Evolutionary conservation across 2,888 invertebrate genomes (phyloP), one percentile per base, ranked within the genome.

Genomic region (Gastracanthus pulcherrimus): DNA sequence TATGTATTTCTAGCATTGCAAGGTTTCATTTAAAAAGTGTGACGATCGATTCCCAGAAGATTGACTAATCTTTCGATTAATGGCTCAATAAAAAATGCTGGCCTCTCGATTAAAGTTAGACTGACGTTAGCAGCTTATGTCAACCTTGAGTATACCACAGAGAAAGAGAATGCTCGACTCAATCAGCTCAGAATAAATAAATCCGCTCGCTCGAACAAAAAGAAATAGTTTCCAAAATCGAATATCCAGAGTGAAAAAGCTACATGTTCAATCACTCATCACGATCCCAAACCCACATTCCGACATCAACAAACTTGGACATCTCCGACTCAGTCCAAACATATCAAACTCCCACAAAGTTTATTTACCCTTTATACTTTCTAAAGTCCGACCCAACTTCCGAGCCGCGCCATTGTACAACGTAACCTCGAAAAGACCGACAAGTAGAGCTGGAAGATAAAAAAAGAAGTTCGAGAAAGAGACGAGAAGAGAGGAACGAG

Each of bases 331-430:
- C n/a, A n/a, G n/a, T n/a, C n/a, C n/a, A n/a, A n/a, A n/a, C n/a
- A n/a, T n/a, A n/a, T n/a, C n/a, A 36, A 16, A 6, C 69, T 3
- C 38, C 26, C 71, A 19, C 58, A 9, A 13, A 11, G 58, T 60
- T 60, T 74, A 62, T 74, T 74, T 48, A 74, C 62, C 60, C 62
- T 60, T 19, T 45, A 4, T n/a, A 72, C 71, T 72, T 72, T 72
- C 58, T 60, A n/a, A n/a, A n/a, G n/a, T n/a, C n/a, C n/a, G n/a
- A n/a, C n/a, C 13, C 4, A 29, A n/a, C 38, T 36, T 2, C 70
- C 34, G 19, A 23, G 29, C n/a, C 31, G 23, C 1, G n/a, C n/a
- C n/a, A n/a, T 36, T 34, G 34, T 16, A 48, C 34, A 48, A 51
- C 5, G n/a, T 6, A 23, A 9, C 16, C 0, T 2, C 16, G 58